phyloP scores from a whole-genome alignment of 2,113 vertebrate species.

The Takifugu bimaculatus region DNA sequence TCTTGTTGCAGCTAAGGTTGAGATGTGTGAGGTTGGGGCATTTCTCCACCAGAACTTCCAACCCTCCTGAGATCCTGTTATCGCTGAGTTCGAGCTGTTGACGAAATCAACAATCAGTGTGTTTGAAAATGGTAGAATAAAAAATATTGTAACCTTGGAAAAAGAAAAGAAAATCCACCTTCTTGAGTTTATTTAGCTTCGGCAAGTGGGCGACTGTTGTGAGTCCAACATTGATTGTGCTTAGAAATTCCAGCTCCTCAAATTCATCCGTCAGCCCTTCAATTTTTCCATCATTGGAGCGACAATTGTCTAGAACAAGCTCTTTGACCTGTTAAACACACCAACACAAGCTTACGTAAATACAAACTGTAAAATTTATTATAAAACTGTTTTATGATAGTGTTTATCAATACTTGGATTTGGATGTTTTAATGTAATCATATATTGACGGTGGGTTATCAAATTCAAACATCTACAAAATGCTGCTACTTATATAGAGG shows the following conservation, averaged over 20 bases:
- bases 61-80: slow-evolving; percentile 98
- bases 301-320: slow-evolving; percentile 95
- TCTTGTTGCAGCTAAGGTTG: slow-evolving; percentile 98
- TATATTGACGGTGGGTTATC: no score
- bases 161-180: slow-evolving; percentile 73
- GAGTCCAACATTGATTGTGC: slow-evolving; percentile 96
- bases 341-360: background rate
- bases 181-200: slow-evolving; percentile 98
- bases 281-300: slow-evolving; percentile 93
- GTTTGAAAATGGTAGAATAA: slow-evolving; percentile 7
- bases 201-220: slow-evolving; percentile 93
- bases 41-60: slow-evolving; percentile 96
- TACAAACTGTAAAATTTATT: no score
- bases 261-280: slow-evolving; percentile 97
- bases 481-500: no score
- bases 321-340: slow-evolving; percentile 86
- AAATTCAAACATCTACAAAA: no score
- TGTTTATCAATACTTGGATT: no score
- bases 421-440: no score
- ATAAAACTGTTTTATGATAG: no score
- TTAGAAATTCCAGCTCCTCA: slow-evolving; percentile 95
- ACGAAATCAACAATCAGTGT: slow-evolving; percentile 20
- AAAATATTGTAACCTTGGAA: background rate
- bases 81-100: slow-evolving; percentile 93
- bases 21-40: slow-evolving; percentile 98